Base-by-base conservation (phyloP, 2,797 vertebrate genomes). In the Microctenopoma stevenorrisi region DNA sequence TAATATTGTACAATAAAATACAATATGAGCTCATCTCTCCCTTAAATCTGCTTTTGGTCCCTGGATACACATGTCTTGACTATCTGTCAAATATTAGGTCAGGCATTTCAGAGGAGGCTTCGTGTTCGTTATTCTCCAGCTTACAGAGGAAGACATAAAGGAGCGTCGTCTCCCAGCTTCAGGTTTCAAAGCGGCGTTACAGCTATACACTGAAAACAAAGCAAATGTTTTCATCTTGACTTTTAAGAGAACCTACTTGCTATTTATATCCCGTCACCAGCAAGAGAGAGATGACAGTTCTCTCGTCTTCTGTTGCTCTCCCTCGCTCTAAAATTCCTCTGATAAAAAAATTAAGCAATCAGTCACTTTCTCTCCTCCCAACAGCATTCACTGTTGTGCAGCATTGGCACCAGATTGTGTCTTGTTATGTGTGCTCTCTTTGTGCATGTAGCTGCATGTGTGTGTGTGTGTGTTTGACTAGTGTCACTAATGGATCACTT, bases 201-300 rank as follows among this genome's bases (percentile, higher is more conserved):
- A 86, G 84, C 86, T 73, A 79, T 68, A 42, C 77, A 28, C 85
- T 79, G 86, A 75, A 89, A 89, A 91, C 85, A 91, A 92, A 91
- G 90, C 89, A 77, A 75, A 84, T 82, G 89, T 88, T 92, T 90
- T 90, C 90, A 91, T 92, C 92, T 86, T 59, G 42, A 90, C 85
- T 92, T 91, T 92, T 90, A 92, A 90, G 79, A 89, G 88, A 89
- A 86, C 87, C 83, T 84, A 87, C 85, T 82, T 91, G 80, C 90
- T 93, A 93, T 92, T 92, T 92, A 86, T 92, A 91, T 86, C 91
- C 68, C 28, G 18, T 88, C 81, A 82, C 68, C 56, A 26, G 81
- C 74, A 82, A 74, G 79, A 64, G 68, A 77, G 75, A 74, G 83
- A 88, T 92, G 91, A 91, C 90, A 91, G 88, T 74, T 67, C 76